Percentiles rank a stretch among this genome's conserved stretches.
phyloP scores from a whole-genome alignment of 2,888 invertebrate species.

The Scrobipalpa costella region DNA sequence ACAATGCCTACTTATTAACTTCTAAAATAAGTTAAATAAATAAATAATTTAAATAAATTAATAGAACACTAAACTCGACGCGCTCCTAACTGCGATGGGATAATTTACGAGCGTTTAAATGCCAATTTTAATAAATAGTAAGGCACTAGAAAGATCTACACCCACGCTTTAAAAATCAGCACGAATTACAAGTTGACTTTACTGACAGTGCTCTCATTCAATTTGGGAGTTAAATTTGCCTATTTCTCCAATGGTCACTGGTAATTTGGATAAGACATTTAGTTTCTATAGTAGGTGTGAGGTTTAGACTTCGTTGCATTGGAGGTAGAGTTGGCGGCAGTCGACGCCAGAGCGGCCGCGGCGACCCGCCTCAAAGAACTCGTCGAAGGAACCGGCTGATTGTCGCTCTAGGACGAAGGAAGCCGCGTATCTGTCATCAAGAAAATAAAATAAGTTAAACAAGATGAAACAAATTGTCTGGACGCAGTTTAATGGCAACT shows the following conservation, averaged over 20 bases:
- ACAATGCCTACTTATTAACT: constrained; percentile 62
- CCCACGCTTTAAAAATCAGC: constrained; percentile 36
- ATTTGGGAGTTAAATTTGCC: constrained; percentile 7
- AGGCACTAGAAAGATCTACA: constrained; percentile 40
- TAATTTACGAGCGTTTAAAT: constrained; percentile 46
- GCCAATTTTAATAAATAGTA: constrained; percentile 37
- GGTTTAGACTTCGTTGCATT: constrained; percentile 92
- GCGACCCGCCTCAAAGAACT: constrained; percentile 92
- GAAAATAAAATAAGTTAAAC: too few relatives aligned
- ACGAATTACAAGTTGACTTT: constrained; percentile 28
- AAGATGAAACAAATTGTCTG: background rate
- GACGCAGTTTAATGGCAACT: too few relatives aligned
- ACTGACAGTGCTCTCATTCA: constrained; percentile 14
- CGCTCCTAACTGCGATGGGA: constrained; percentile 57
- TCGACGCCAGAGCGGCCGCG: constrained; percentile 92
- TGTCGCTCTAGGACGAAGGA: constrained; percentile 91
- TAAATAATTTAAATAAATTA: constrained; percentile 78
- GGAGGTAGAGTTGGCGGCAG: constrained; percentile 91
- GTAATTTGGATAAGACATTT: constrained; percentile 21
- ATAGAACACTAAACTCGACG: constrained; percentile 60
- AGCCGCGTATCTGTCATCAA: constrained; percentile 87
- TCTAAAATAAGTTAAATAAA: constrained; percentile 79
- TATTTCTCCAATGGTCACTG: constrained; percentile 16
- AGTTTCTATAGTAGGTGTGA: constrained; percentile 37
- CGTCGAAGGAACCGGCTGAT: constrained; percentile 87